These are phyloP conservation scores for Sandelia bainsii DNA, from an alignment of 2,797 vertebrate genomes.

Conservation along the genomic window DNA sequence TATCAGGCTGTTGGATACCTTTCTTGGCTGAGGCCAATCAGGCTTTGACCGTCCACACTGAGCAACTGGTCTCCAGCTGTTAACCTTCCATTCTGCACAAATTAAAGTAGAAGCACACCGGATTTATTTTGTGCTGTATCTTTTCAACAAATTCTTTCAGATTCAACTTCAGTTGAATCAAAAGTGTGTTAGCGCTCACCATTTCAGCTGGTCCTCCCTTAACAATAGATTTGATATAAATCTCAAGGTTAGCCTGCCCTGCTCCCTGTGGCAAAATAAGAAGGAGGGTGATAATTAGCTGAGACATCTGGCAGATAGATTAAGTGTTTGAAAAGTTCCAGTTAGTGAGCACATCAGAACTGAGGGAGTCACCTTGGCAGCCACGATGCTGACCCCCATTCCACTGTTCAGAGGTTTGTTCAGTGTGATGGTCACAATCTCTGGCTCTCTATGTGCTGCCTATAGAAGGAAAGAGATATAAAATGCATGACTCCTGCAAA, in stretches of 20 bases:
- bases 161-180: not conserved
- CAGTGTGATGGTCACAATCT: conserved; percentile 88
- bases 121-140: accelerated
- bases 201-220: conserved; percentile 92
- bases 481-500: not conserved
- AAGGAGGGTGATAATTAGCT: conserved; percentile 4
- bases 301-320: conserved; percentile 2
- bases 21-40: conserved; percentile 93
- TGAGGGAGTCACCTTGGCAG: conserved; percentile 89
- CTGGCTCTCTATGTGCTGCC: conserved; percentile 79
- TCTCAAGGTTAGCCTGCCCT: conserved; percentile 92
- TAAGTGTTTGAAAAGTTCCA: conserved; percentile 5
- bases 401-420: conserved; percentile 91
- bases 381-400: conserved; percentile 96
- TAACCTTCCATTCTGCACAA: conserved; percentile 88
- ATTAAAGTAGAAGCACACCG: not conserved
- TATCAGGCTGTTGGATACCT: conserved; percentile 80
- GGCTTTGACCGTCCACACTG: conserved; percentile 91
- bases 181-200: conserved; percentile 81
- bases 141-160: not conserved
- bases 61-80: conserved; percentile 93
- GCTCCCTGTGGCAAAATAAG: conserved; percentile 84
- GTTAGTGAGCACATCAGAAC: not conserved
- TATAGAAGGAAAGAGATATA: conserved; percentile 2
- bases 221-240: conserved; percentile 95